Conservation (phyloP, 1,140 invertebrate species). For the Drosophila malerkotliana region DNA sequence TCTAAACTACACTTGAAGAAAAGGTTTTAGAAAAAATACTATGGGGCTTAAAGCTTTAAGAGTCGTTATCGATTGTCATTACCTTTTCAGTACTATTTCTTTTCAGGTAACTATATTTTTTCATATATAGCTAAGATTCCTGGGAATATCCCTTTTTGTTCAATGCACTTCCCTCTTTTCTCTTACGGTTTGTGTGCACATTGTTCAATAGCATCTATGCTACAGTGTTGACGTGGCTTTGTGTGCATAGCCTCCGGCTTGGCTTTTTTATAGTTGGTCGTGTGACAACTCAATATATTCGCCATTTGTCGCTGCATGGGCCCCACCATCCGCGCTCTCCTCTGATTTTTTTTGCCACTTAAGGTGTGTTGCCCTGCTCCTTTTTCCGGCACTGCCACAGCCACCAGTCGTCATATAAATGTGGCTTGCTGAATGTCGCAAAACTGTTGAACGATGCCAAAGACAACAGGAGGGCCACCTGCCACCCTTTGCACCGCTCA, state of each 20-base stretch:
- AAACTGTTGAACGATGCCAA: slow-evolving; percentile 73
- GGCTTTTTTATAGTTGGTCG: slow-evolving; percentile 44
- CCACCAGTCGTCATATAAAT: slow-evolving; percentile 50
- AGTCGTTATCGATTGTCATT: no score
- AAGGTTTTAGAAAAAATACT: background rate
- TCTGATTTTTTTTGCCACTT: slow-evolving; percentile 4
- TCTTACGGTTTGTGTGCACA: slow-evolving; percentile 57
- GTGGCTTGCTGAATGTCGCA: slow-evolving; percentile 62
- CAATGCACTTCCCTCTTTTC: background rate
- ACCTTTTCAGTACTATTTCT: background rate
- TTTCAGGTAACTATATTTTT: background rate
- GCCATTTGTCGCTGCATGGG: slow-evolving; percentile 77
- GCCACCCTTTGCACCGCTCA: background rate
- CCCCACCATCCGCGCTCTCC: slow-evolving; percentile 4
- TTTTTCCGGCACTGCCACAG: slow-evolving; percentile 1
- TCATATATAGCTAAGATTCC: no score
- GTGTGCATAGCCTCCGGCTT: slow-evolving; percentile 44
- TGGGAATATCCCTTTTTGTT: background rate
- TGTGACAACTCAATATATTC: slow-evolving; percentile 83
- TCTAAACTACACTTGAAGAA: slow-evolving; percentile 8
- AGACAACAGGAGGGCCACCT: slow-evolving; percentile 37
- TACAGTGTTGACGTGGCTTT: slow-evolving; percentile 7
- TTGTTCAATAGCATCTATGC: slow-evolving; percentile 66
- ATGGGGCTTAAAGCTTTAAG: no score
- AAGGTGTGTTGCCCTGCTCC: slow-evolving; percentile 29